Evolutionary conservation across 1,140 invertebrate genomes (phyloP).

Genomic region (Aphelinus atriplicis): DNA sequence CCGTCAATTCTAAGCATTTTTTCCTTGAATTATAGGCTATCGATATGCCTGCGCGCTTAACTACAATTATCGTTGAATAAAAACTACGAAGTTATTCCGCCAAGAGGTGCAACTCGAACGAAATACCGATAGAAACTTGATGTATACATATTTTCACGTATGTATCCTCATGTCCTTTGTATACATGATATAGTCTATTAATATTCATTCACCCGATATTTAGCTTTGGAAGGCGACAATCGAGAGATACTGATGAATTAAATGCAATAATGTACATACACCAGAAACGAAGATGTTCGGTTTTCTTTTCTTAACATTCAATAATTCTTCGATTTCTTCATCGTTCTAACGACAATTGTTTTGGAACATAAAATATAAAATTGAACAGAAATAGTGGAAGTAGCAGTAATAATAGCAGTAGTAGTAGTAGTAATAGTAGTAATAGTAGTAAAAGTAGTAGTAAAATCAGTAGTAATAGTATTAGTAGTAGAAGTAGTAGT

Average conservation of each 20-base stretch:
- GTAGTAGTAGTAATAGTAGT: no score
- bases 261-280: conserved; percentile 54
- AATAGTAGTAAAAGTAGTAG: no score
- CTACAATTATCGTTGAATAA: conserved; percentile 40
- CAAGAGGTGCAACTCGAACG: conserved; percentile 49
- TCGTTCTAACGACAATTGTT: no score
- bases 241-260: conserved; percentile 57
- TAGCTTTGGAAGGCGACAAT: conserved; percentile 59
- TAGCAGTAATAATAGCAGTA: no score
- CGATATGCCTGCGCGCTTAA: conserved; percentile 26
- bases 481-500: no score
- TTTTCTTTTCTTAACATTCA: no score
- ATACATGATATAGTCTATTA: conserved; percentile 7
- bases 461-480: no score
- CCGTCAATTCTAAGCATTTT: conserved; percentile 36
- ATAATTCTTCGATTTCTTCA: no score
- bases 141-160: conserved; percentile 43
- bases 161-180: conserved; percentile 24
- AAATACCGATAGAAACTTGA: conserved; percentile 50
- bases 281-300: conserved; percentile 45
- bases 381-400: no score
- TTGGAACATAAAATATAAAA: no score
- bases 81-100: conserved; percentile 42
- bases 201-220: conserved; percentile 40
- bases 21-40: conserved; percentile 22